A percentile compares a stretch with the other conserved stretches of the same genome.
These are phyloP conservation scores for Dendrolimus punctatus DNA, from an alignment of 1,140 invertebrate genomes.

Conservation along the genomic window DNA sequence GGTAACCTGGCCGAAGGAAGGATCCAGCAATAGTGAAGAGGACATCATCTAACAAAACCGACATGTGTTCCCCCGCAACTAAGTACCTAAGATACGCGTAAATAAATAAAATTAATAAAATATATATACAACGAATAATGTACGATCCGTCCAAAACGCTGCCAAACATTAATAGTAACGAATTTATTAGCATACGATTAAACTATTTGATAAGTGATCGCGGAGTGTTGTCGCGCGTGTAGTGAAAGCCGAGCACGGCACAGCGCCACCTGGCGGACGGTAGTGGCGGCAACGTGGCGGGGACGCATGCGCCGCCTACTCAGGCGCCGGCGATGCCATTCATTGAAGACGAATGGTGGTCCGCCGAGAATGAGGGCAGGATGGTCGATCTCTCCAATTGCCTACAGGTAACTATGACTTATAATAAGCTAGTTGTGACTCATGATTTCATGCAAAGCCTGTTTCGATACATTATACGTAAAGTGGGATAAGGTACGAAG, in stretches of 20 bases:
- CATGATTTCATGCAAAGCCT: no score
- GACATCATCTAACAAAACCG: constrained; percentile 23
- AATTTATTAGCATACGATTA: constrained; percentile 43
- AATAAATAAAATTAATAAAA: background rate
- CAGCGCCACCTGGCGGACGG: constrained; percentile 52
- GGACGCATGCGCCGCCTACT: constrained; percentile 75
- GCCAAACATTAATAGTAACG: constrained; percentile 55
- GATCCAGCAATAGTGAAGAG: constrained; percentile 10
- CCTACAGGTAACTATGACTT: constrained; percentile 77
- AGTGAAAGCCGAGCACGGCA: constrained; percentile 30
- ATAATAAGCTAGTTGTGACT: no score
- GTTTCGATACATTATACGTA: no score
- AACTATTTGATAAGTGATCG: constrained; percentile 7
- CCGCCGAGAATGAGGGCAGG: constrained; percentile 92
- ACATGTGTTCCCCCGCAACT: constrained; percentile 49
- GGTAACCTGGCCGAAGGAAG: constrained; percentile 56
- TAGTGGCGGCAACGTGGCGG: constrained; percentile 69
- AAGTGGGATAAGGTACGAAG: no score
- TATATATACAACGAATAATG: constrained; percentile 56
- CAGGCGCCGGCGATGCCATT: constrained; percentile 89
- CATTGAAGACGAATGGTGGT: constrained; percentile 95
- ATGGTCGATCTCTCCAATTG: constrained; percentile 92
- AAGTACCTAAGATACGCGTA: constrained; percentile 44
- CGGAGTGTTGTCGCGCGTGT: constrained; percentile 38
- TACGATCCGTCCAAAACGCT: constrained; percentile 62